Conservation (phyloP, 2,888 invertebrate genomes). For the Epirrita christyi region DNA sequence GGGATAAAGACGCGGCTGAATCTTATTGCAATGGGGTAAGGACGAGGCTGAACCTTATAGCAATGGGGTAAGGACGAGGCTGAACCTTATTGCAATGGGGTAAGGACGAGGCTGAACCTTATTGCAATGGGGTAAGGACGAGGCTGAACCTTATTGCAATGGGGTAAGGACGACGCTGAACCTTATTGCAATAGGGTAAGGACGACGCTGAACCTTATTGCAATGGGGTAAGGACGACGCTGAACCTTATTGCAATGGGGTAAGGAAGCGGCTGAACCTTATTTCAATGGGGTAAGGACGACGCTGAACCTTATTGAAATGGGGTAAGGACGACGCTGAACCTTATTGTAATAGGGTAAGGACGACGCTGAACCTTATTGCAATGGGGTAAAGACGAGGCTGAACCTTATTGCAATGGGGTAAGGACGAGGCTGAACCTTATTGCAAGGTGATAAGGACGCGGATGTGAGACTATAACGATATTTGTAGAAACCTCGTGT, state of each 20-base stretch:
- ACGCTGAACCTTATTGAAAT: slow-evolving; percentile 14
- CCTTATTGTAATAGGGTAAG: slow-evolving; percentile 5
- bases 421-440: slow-evolving; percentile 26
- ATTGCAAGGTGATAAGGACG: too few species aligned
- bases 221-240: too few species aligned
- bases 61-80: background rate
- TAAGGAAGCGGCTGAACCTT: slow-evolving; percentile 12
- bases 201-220: slow-evolving; percentile 16
- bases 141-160: slow-evolving; percentile 12
- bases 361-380: slow-evolving; percentile 16
- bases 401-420: slow-evolving; percentile 10
- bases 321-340: too few species aligned
- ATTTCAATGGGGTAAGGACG: too few species aligned
- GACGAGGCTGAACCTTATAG: slow-evolving; percentile 12
- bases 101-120: slow-evolving; percentile 13
- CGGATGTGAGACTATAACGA: slow-evolving; percentile 24
- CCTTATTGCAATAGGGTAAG: slow-evolving; percentile 5
- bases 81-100: slow-evolving; percentile 10
- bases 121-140: too few species aligned
- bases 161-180: too few species aligned
- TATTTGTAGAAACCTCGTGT: slow-evolving; percentile 22
- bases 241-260: slow-evolving; percentile 9
- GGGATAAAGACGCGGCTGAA: slow-evolving; percentile 17
- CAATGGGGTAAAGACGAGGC: background rate
- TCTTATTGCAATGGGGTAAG: slow-evolving; percentile 6